Base-by-base conservation (phyloP, 2,888 invertebrate genomes). In the Standfussiana lucernea region DNA sequence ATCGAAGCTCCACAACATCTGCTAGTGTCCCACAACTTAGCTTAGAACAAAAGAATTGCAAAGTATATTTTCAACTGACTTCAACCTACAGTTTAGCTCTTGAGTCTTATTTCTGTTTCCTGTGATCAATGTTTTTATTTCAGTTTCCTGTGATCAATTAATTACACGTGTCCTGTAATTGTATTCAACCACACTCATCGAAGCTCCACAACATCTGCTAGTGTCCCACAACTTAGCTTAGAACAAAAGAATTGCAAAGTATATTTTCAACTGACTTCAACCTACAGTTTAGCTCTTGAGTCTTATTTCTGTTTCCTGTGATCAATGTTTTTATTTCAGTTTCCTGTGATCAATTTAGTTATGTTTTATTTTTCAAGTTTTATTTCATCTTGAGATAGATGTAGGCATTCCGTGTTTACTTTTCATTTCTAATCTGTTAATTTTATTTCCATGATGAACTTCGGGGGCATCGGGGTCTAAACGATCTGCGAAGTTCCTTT, bases 361-460 rank as follows among this genome's bases (percentile, higher is more conserved):
- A 32, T 21, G 40, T 8, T 50, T 42, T 40, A n/a, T 64, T 56
- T 45, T 73, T 71, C 79, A 59, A 45, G 11, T 73, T 75, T 62
- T 47, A 3, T 72, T 75, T 66, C 42, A 18, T 53, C 24, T 64
- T 59, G 35, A 37, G 32, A 61, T 53, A n/a, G 11, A 50, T 47
- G 13, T 64, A 83, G 80, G 64, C 59, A 76, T 77, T 50, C 28
- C 69, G 56, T 65, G 59, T 74, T 83, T 83, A 71, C 86, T 91
- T 93, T 92, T 93, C 83, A 89, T 93, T 93, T 92, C 92, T 93
- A 94, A 93, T 91, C 79, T 89, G 87, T 91, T 90, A 86, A 93
- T 95, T 95, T 95, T 94, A 93, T 95, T 95, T 95, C 91, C 95
- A 95, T 95, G 95, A 90, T 88, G 89, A 91, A 93, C 93, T 90